Evolutionary conservation across 2,113 vertebrate genomes (phyloP), one percentile per base, ranked within the genome.

Genomic region (Clupea harengus): DNA sequence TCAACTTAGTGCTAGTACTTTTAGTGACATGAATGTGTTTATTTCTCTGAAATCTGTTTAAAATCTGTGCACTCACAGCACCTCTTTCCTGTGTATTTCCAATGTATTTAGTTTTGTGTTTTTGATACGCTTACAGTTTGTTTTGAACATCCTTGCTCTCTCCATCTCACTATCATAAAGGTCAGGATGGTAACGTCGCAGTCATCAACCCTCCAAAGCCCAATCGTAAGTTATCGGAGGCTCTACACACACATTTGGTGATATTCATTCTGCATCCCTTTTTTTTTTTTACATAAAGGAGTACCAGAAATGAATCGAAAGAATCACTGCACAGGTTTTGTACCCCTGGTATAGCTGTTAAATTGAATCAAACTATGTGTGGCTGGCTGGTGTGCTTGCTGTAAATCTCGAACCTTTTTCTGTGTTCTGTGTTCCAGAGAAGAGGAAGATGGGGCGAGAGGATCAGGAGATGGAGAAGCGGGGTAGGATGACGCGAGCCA

Each of bases 401-500:
- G 39, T 39, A 39, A 39, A 39, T 39, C 39, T 39, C 39, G 39
- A 39, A 67, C 8, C 50, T 22, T 39, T 39, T 39, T 4, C 6
- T 39, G 13, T n/a, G n/a, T n/a, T 44, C 3, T 39, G 25, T 78
- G 28, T 32, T 32, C 72, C 80, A 6, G 60, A 50, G 83, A 18
- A 39, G 6, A 92, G 92, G 82, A 90, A 28, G 81, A 9, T 45
- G 17, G 81, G 75, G 25, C 60, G 22, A 47, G n/a, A 32, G 75
- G 84, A 45, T 49, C 22, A 45, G 32, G 54, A 78, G 72, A 4
- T 88, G 91, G 90, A 84, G 28, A 87, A 57, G 0, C 84, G 64
- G 47, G 75, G 89, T 15, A 81, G 28, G 6, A 85, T 86, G 88
- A 93, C 91, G 80, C 91, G 83, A 84, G 89, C 57, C 0, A 91